Conservation (phyloP, 2,888 invertebrate genomes). For the Lasioglossum oenotherae region DNA sequence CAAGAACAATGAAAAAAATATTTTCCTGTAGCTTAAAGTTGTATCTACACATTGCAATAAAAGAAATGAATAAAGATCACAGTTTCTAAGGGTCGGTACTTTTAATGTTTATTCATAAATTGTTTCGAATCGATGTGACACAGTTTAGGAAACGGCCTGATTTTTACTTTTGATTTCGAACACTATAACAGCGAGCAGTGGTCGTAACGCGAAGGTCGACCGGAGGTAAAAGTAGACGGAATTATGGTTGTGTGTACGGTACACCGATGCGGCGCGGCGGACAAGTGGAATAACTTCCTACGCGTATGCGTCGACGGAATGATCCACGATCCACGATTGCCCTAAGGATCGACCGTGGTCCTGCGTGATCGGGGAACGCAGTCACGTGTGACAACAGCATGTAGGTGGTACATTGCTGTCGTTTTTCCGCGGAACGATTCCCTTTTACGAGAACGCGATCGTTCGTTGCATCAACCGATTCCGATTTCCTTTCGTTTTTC, state of each 20-base stretch:
- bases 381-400: conserved; percentile 42
- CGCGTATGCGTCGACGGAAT: conserved; percentile 38
- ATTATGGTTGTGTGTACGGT: conserved; percentile 22
- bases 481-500: conserved; percentile 20
- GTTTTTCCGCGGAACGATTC: conserved; percentile 27
- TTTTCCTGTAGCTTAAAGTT: too few species aligned
- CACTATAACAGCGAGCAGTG: neutral
- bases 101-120: too few species aligned
- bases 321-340: conserved; percentile 48
- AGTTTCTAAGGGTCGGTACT: neutral
- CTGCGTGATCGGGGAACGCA: conserved; percentile 35
- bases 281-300: conserved; percentile 67
- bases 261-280: neutral
- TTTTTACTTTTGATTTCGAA: conserved; percentile 2
- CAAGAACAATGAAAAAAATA: too few species aligned
- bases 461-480: conserved; percentile 27
- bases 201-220: conserved; percentile 57
- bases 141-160: neutral
- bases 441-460: conserved; percentile 34
- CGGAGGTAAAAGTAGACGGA: conserved; percentile 67
- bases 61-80: neutral
- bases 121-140: neutral
- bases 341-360: conserved; percentile 41
- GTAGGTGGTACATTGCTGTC: conserved; percentile 35
- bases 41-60: neutral